Evolutionary conservation across 2,888 invertebrate genomes (phyloP), one percentile per base, ranked within the genome.

Genomic region (Aproaerema taeniolella): DNA sequence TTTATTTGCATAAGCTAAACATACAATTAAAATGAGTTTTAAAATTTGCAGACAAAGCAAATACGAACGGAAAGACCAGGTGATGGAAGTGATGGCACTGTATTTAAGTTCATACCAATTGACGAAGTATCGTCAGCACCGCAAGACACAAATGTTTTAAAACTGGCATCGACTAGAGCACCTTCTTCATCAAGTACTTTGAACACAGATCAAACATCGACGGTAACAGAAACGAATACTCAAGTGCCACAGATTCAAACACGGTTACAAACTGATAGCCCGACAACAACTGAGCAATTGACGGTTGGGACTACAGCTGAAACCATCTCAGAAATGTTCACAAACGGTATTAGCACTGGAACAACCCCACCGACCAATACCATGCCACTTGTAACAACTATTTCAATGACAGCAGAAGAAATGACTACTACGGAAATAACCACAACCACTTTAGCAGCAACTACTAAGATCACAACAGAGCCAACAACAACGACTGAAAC

Each of bases 51-150:
- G 88, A 88, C 88, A 43, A 74, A 87, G 69, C 73, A 83, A 78
- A 88, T 88, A 50, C 74, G 86, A 44, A 88, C 87, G 14, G 87
- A 87, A 70, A 86, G 70, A 52, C 86, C 87, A 42, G 64, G 53
- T 48, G 75, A 78, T 50, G 80, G 69, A 50, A 74, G 61, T 46
- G 77, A 71, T 51, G 71, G 61, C 46, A 63, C 81, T 34, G 66
- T 85, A 53, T 85, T 87, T 61, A 87, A 80, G 67, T 86, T 78
- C 46, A 85, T 86, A 69, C 83, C 83, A 20, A 80, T 83, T 49
- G 82, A 87, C 39, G 80, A 88, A 65, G 71, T 87, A 11, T 75
- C 66, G 43, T 65, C 70, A 39, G 49, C 61, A 52, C 62, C 66
- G 52, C 78, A 77, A 61, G 76, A 78, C 47, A 69, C 85, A 38